These are phyloP conservation scores for Ophiothrix spiculata DNA, from an alignment of 35 echinoderm and acorn worm genomes.

Conservation along the genomic window DNA sequence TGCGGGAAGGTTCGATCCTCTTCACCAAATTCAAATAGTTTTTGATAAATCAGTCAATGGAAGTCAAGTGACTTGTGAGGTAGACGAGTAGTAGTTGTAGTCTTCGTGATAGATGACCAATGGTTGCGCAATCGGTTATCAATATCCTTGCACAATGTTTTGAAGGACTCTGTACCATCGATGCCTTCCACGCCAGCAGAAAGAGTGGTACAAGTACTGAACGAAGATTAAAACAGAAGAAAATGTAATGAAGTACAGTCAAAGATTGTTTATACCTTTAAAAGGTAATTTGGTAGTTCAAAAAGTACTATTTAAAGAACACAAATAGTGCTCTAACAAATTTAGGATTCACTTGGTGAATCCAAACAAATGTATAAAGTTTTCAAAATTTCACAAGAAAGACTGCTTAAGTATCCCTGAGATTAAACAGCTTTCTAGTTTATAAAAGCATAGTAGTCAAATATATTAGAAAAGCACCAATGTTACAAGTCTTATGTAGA, in stretches of 20 bases:
- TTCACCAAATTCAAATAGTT: neutral
- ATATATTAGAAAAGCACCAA: neutral
- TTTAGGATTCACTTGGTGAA: too few species aligned
- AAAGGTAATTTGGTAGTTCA: neutral
- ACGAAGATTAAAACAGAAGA: neutral
- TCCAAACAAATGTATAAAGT: too few species aligned
- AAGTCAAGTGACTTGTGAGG: neutral
- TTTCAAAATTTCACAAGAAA: neutral
- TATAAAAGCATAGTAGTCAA: constrained; percentile 9
- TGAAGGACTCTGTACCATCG: neutral
- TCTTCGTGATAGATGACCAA: neutral
- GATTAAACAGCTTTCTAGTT: neutral
- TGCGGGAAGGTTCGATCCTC: neutral
- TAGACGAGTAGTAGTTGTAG: neutral
- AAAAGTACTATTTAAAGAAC: neutral
- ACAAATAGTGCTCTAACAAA: neutral
- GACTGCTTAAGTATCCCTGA: neutral
- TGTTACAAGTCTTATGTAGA: neutral
- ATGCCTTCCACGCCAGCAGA: too few species aligned
- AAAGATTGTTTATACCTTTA: neutral
- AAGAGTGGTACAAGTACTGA: constrained; percentile 8
- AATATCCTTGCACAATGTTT: neutral
- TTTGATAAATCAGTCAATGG: neutral
- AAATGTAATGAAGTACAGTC: neutral
- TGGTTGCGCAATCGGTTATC: neutral